Conservation (phyloP, 2,888 invertebrate genomes). For the Ennomos quercinarius region DNA sequence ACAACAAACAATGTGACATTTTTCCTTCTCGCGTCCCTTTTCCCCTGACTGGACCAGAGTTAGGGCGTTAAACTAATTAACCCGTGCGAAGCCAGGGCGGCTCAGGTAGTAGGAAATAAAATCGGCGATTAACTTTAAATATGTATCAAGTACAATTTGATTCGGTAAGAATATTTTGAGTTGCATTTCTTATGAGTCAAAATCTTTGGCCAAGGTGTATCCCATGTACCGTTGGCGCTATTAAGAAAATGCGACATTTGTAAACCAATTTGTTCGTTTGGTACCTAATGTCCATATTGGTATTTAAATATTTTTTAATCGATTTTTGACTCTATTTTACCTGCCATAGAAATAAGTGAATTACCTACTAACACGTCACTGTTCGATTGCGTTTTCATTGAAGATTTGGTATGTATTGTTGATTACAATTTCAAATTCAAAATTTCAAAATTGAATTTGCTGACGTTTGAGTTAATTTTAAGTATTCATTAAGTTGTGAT, state of each 20-base stretch:
- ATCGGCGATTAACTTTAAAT: slow-evolving; percentile 11
- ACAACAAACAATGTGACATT: slow-evolving; percentile 19
- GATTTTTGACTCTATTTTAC: slow-evolving; percentile 80
- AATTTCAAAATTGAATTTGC: slow-evolving; percentile 62
- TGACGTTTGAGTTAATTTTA: slow-evolving; percentile 80
- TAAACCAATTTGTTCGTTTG: slow-evolving; percentile 65
- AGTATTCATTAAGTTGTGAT: slow-evolving; percentile 84
- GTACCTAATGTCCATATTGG: slow-evolving; percentile 54
- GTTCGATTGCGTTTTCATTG: slow-evolving; percentile 48
- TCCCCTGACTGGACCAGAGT: too few species aligned
- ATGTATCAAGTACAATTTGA: slow-evolving; percentile 6
- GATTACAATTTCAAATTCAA: slow-evolving; percentile 62
- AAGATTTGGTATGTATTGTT: slow-evolving; percentile 41
- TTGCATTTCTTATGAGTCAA: slow-evolving; percentile 28
- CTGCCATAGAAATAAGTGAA: slow-evolving; percentile 83
- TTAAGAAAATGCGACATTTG: slow-evolving; percentile 48
- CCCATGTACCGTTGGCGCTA: slow-evolving; percentile 34
- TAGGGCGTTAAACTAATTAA: too few species aligned
- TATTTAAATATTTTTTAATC: slow-evolving; percentile 71
- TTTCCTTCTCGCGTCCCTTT: too few species aligned
- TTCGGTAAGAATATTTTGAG: slow-evolving; percentile 2
- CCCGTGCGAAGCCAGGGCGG: too few species aligned
- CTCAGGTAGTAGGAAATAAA: slow-evolving; percentile 33
- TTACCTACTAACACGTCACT: slow-evolving; percentile 60
- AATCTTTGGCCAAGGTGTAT: slow-evolving; percentile 15